Conservation (phyloP, 2,113 vertebrate species). For the human region GRCh38 chr9:35844001-35844500, state of each 20-base stretch:
- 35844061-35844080: not conserved
- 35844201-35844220: conserved; percentile 36
- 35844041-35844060: too few species aligned
- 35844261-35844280: not conserved
- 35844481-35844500: not conserved
- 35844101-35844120: not conserved
- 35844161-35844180: not conserved
- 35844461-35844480: not conserved
- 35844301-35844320: not conserved
- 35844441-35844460: not conserved
- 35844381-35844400: not conserved
- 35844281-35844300: not conserved
- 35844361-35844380: not conserved
- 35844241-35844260: not conserved
- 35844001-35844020: too few species aligned
- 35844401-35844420: not conserved
- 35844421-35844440: not conserved
- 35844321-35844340: not conserved
- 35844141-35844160: not conserved
- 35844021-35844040: too few species aligned
- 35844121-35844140: not conserved
- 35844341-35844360: not conserved
- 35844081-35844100: not conserved
- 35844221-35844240: not conserved
- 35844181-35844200: not conserved